Percentiles rank a stretch among this genome's conserved stretches.
These are phyloP conservation scores for Spodoptera litura DNA, from an alignment of 1,140 invertebrate genomes.

Conservation along the genomic window DNA sequence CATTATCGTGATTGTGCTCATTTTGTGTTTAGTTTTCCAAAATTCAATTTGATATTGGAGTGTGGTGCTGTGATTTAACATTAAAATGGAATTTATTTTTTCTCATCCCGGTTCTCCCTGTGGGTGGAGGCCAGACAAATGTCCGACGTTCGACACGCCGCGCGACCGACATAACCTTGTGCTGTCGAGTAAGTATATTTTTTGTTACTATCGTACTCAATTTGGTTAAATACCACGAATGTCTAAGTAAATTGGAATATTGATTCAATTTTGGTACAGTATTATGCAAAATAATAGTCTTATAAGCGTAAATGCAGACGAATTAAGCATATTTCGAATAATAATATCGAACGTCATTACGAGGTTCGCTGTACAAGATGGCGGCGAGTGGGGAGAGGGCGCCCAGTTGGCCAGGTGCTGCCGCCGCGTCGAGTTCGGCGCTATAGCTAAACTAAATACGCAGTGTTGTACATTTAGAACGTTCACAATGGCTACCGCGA, in stretches of 20 bases:
- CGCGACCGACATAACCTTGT: slow-evolving; percentile 83
- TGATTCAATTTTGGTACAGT: slow-evolving; percentile 5
- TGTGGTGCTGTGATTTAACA: slow-evolving; percentile 67
- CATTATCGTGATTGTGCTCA: slow-evolving; percentile 77
- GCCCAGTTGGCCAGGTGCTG: slow-evolving; percentile 86
- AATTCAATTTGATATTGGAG: slow-evolving; percentile 61
- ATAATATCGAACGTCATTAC: slow-evolving; percentile 84
- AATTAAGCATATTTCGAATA: slow-evolving; percentile 67
- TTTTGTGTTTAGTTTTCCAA: slow-evolving; percentile 63
- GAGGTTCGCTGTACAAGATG: slow-evolving; percentile 81
- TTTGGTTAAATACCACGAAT: slow-evolving; percentile 28
- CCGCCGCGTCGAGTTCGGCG: slow-evolving; percentile 86
- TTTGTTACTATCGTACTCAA: slow-evolving; percentile 62
- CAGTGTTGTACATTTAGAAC: slow-evolving; percentile 87
- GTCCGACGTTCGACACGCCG: slow-evolving; percentile 76
- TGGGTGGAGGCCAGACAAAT: slow-evolving; percentile 79
- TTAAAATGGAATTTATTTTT: slow-evolving; percentile 74
- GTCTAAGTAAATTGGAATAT: slow-evolving; percentile 33
- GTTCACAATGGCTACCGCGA: slow-evolving; percentile 93
- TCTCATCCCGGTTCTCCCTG: slow-evolving; percentile 74
- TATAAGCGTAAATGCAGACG: slow-evolving; percentile 36
- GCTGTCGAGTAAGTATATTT: slow-evolving; percentile 80
- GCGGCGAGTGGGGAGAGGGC: slow-evolving; percentile 84
- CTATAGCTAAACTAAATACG: slow-evolving; percentile 85
- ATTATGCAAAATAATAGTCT: slow-evolving; percentile 26